These are phyloP conservation scores for Aphis gossypii DNA, from an alignment of 1,140 invertebrate genomes.

Conservation along the genomic window DNA sequence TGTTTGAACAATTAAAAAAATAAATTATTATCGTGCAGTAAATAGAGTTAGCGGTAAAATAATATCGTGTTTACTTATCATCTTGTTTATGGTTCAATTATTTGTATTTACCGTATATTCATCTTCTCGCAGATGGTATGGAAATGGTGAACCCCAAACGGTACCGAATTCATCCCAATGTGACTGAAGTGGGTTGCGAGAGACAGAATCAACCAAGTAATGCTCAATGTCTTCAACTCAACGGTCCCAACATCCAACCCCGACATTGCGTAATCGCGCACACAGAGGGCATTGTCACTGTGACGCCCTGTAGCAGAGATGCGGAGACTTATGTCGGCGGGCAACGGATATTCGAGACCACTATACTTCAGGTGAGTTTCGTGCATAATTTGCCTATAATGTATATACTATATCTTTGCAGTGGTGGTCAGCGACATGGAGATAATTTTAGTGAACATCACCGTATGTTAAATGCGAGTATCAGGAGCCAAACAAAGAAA, in stretches of 20 bases:
- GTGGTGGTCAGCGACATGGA: neutral
- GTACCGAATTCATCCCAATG: constrained; percentile 73
- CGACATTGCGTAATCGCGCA: constrained; percentile 93
- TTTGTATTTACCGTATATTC: neutral
- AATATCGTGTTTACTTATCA: neutral
- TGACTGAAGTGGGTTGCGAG: constrained; percentile 78
- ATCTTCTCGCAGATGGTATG: constrained; percentile 68
- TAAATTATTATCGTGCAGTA: too few relatives aligned
- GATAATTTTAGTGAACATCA: neutral
- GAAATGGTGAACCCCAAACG: constrained; percentile 69
- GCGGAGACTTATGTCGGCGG: constrained; percentile 94
- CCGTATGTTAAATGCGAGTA: neutral
- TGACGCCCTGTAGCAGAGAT: constrained; percentile 91
- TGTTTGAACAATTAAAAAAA: too few relatives aligned
- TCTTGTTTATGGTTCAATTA: neutral
- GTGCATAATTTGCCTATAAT: neutral
- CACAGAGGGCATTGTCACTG: constrained; percentile 88
- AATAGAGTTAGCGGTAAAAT: neutral
- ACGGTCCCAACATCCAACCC: constrained; percentile 72
- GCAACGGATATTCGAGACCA: constrained; percentile 89
- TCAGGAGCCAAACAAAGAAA: neutral
- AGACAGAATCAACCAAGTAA: constrained; percentile 65
- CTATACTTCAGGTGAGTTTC: constrained; percentile 79
- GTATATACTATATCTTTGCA: neutral
- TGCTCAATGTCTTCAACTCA: constrained; percentile 65